Base-by-base conservation (phyloP, 2,113 vertebrate species). In the Ranitomeya imitator region DNA sequence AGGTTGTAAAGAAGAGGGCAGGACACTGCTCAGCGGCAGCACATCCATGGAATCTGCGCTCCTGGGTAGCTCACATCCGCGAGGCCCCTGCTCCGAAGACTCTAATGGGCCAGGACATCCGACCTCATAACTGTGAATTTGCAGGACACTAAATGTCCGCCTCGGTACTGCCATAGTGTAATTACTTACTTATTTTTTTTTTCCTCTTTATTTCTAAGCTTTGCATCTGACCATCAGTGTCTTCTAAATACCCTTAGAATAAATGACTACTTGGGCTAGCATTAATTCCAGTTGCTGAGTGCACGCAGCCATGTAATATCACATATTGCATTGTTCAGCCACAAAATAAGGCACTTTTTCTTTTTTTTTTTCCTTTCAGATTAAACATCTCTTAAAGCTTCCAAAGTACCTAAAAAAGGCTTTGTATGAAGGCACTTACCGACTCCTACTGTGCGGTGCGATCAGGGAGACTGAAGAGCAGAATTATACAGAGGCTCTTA, bases 271-370 rank as follows among this genome's bases (percentile, higher is more conserved):
- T 83, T 63, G 21, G 59, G 10, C 26, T 51, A 63, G 79, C 59
- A 83, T 65, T 83, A 2, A n/a, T 83, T 65, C 80, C 80, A 60
- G 13, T 83, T n/a, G 65, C 37, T 65, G 59, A 83, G 80, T 51
- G 80, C 80, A 52, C 80, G n/a, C 59, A 83, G 80, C 80, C 80
- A 65, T 83, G 81, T 83, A 67, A 83, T 83, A 69, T 83, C 81
- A 67, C 59, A 83, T 82, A 65, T 82, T 63, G 67, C 80, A 52
- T 83, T 67, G 61, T 69, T 83, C 61, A 69, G 61, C 37, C 65
- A 54, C 81, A 69, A 63, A 83, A 65, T 51, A 65, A 45, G 80
- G n/a, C 12, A 15, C 16, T n/a, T 83, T 80, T 78, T 78, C 7
- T 16, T 16, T 73, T 73, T 26, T 19, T 19, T 31, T 2, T 2